A percentile compares a stretch with the other conserved stretches of the same genome.
These are phyloP conservation scores for Automeris io DNA, from an alignment of 2,888 invertebrate species.

Conservation along the genomic window DNA sequence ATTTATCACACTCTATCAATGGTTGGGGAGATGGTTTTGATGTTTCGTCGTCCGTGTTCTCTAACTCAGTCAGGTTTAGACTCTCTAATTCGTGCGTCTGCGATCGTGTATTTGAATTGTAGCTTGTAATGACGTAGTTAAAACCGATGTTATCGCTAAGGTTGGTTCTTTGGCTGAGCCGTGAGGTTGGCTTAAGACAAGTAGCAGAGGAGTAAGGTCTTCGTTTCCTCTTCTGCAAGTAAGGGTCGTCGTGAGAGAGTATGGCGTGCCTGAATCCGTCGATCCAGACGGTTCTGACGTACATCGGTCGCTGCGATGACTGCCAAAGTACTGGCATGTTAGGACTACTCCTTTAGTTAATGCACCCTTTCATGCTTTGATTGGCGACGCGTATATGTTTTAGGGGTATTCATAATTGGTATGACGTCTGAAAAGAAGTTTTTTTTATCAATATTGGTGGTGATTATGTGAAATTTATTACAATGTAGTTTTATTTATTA, in stretches of 20 bases:
- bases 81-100: no score
- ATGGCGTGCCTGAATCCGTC: conserved; percentile 84
- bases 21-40: conserved; percentile 45
- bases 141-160: conserved; percentile 37
- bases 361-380: conserved; percentile 42
- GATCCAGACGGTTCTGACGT: conserved; percentile 82
- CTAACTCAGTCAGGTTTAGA: conserved; percentile 48
- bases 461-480: no score
- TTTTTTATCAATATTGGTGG: no score
- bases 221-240: conserved; percentile 42
- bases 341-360: conserved; percentile 25
- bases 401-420: conserved; percentile 59
- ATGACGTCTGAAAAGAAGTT: no score
- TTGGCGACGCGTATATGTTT: no score
- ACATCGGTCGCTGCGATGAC: conserved; percentile 78
- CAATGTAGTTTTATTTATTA: no score
- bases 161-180: conserved; percentile 41
- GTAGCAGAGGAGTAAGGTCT: conserved; percentile 57
- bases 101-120: conserved; percentile 51
- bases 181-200: conserved; percentile 28
- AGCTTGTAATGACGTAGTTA: no score
- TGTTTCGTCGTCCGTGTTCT: conserved; percentile 44
- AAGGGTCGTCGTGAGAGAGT: conserved; percentile 79
- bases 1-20: conserved; percentile 33
- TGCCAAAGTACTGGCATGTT: conserved; percentile 79